Evolutionary conservation across 2,888 invertebrate species (phyloP).

Genomic region (Hedya salicella): DNA sequence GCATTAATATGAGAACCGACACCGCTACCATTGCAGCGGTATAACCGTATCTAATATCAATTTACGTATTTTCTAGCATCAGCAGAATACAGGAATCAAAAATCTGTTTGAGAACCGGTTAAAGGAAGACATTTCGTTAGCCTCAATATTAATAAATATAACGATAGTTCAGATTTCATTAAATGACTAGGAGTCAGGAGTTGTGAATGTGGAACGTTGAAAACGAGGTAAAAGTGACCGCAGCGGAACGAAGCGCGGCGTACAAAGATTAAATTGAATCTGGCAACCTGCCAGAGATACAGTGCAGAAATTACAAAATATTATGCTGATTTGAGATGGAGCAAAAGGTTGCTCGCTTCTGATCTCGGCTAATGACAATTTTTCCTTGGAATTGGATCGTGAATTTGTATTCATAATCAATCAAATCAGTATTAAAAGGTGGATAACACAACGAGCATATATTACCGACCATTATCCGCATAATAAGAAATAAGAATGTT

Average conservation of each 20-base stretch:
- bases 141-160: constrained; percentile 19
- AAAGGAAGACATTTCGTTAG: constrained; percentile 1
- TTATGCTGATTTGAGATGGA: constrained; percentile 43
- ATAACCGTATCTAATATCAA: constrained; percentile 12
- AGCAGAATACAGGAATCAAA: background rate
- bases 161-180: constrained; percentile 30
- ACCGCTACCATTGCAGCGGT: background rate
- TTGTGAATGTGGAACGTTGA: constrained; percentile 37
- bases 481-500: no score
- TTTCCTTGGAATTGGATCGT: background rate
- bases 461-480: no score
- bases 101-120: background rate
- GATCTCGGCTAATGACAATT: constrained; percentile 32
- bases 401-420: no score
- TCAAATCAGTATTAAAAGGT: no score
- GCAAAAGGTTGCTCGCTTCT: constrained; percentile 35
- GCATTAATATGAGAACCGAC: no score
- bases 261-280: constrained; percentile 44
- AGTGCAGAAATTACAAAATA: constrained; percentile 43
- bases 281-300: constrained; percentile 41
- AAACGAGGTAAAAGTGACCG: constrained; percentile 44
- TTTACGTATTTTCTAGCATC: constrained; percentile 4
- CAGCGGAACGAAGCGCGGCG: constrained; percentile 42
- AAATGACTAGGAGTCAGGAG: constrained; percentile 34
- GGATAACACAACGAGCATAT: no score